Evolutionary conservation across 2,797 vertebrate species (phyloP), one percentile per base, ranked within the genome.

Genomic region (Threskiornis aethiopicus): DNA sequence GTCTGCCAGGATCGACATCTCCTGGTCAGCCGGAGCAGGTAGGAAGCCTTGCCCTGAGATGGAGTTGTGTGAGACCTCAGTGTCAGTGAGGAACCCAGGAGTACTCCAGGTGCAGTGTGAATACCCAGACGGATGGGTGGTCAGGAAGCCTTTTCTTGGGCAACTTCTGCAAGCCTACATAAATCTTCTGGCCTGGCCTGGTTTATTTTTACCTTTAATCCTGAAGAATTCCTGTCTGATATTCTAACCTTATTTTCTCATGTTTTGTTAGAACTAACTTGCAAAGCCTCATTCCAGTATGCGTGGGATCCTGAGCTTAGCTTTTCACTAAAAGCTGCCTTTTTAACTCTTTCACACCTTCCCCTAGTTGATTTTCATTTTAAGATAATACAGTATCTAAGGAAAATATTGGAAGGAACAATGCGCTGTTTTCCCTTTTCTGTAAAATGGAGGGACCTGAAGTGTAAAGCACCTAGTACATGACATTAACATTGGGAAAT

Each of bases 131-230:
- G 69, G 47, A 75, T 3, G 51, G 59, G 65, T 59, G 73, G 42
- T 35, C 51, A 46, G 59, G 44, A 86, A 90, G 41, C 4, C 51
- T 67, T 69, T 82, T 73, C 9, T 16, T 3, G 22, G 24, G 39
- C 51, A 80, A 35, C 31, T 81, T 96, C 84, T 89, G 55, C 81
- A 76, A 2, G 46, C 1, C 5, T 29, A 21, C 28, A 54, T 78
- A 69, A 89, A 71, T 77, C 29, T 65, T 51, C 59, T 87, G 29
- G 37, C 76, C n/a, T 90, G 47, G 57, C 39, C 90, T 96, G 85
- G 55, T 95, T 96, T 96, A 72, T 84, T 96, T 93, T 97, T 96
- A 87, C 83, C 86, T 96, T 93, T 96, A 96, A 95, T 97, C 95
- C 92, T 72, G 41, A 89, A 95, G 90, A 96, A 96, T 97, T 93